These are phyloP conservation scores for Noctuana brunneofusca DNA, from an alignment of 2,888 invertebrate genomes.

Conservation along the genomic window DNA sequence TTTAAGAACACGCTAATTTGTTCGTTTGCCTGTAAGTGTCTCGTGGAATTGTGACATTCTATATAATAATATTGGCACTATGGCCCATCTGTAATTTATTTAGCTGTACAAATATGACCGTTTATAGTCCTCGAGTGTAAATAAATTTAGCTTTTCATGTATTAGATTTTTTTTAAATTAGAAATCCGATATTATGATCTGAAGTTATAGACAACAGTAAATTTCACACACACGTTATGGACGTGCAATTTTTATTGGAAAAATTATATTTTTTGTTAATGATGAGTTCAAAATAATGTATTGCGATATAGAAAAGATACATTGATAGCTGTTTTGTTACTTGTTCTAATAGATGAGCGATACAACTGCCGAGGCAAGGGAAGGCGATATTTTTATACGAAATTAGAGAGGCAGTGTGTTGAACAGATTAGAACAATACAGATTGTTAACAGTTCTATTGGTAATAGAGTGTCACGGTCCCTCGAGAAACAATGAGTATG, in stretches of 20 bases:
- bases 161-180: no score
- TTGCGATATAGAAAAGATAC: no score
- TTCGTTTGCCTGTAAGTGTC: slow-evolving; percentile 44
- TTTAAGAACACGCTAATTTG: slow-evolving; percentile 67
- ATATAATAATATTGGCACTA: not conserved
- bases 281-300: no score
- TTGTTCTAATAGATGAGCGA: slow-evolving; percentile 1
- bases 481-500: slow-evolving; percentile 7
- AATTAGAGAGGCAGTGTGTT: slow-evolving; percentile 29
- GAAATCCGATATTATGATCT: no score
- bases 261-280: no score
- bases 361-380: not conserved
- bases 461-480: slow-evolving; percentile 16
- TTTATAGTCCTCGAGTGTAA: no score
- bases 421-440: not conserved
- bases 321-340: not conserved
- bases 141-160: no score
- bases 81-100: no score
- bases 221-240: no score
- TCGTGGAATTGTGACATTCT: slow-evolving; percentile 16
- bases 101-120: no score
- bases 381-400: slow-evolving; percentile 52
- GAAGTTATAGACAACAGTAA: no score
- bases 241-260: no score
- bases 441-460: not conserved